These are phyloP conservation scores for Tachyglossus aculeatus DNA, from an alignment of 2,797 vertebrate species.

Conservation along the genomic window DNA sequence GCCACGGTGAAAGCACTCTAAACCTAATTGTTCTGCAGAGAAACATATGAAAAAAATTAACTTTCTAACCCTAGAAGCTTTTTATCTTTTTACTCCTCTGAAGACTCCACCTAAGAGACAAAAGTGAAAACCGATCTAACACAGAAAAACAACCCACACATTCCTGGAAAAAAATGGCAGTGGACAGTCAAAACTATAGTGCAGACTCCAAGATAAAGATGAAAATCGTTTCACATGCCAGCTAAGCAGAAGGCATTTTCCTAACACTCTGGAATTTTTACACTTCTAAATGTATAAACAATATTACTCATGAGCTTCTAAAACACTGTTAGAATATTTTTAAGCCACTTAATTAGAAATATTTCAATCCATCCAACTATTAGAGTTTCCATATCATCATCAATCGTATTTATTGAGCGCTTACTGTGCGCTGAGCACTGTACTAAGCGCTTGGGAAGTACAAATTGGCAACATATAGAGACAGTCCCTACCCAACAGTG, in stretches of 20 bases:
- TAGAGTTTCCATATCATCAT: background rate
- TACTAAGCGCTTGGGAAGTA: too few relatives aligned
- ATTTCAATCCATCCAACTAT: background rate
- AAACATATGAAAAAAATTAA: slow-evolving; percentile 39
- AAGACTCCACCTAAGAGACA: slow-evolving; percentile 37
- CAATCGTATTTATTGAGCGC: too few relatives aligned
- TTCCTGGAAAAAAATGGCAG: background rate
- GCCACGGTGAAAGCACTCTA: too few relatives aligned
- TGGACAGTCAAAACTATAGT: slow-evolving; percentile 19
- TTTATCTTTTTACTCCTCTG: slow-evolving; percentile 36
- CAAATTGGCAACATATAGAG: too few relatives aligned
- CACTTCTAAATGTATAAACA: slow-evolving; percentile 45
- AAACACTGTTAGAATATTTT: slow-evolving; percentile 38
- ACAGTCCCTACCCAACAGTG: too few relatives aligned
- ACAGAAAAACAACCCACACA: slow-evolving; percentile 55
- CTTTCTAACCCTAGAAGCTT: background rate
- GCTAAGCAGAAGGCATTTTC: slow-evolving; percentile 31
- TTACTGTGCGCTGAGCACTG: too few relatives aligned
- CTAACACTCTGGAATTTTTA: slow-evolving; percentile 40
- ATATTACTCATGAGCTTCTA: slow-evolving; percentile 43
- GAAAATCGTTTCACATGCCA: slow-evolving; percentile 33
- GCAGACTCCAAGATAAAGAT: background rate
- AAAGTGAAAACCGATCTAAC: slow-evolving; percentile 20
- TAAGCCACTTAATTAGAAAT: slow-evolving; percentile 7
- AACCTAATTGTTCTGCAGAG: too few relatives aligned